These are phyloP conservation scores for Hucho hucho DNA, from an alignment of 2,113 vertebrate genomes.

Conservation along the genomic window DNA sequence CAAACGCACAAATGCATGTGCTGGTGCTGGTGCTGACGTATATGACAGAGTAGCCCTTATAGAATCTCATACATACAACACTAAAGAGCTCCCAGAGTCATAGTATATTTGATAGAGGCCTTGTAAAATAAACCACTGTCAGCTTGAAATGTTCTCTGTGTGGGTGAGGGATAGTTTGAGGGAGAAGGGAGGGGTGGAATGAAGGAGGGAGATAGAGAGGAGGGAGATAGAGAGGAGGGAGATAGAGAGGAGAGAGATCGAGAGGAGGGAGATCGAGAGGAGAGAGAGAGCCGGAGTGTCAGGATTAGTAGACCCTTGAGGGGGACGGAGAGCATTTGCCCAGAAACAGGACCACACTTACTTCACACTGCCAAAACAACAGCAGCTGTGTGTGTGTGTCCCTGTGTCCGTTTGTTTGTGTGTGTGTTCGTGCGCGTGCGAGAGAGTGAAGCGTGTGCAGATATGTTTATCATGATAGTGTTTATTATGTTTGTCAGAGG, in stretches of 20 bases:
- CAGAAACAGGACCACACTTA: constrained; percentile 37
- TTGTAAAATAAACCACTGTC: constrained; percentile 41
- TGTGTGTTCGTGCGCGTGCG: not conserved
- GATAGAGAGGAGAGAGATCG: not conserved
- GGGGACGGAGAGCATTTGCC: constrained; percentile 48
- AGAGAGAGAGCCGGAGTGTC: constrained; percentile 18
- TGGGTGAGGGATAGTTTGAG: not conserved
- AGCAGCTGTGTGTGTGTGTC: constrained; percentile 25
- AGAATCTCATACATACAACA: constrained; percentile 16
- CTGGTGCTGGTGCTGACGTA: no score
- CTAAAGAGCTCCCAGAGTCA: constrained; percentile 22
- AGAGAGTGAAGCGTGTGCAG: not conserved
- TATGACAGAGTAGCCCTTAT: constrained; percentile 2
- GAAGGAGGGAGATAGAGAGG: no score
- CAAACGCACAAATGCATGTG: no score
- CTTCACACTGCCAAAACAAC: constrained; percentile 24
- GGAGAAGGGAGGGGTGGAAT: not conserved
- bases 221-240: not conserved
- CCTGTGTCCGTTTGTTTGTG: not conserved
- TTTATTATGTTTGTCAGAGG: constrained; percentile 59
- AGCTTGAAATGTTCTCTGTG: constrained; percentile 15
- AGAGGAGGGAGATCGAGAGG: not conserved
- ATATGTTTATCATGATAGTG: constrained; percentile 51
- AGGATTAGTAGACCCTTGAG: constrained; percentile 36
- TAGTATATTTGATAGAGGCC: constrained; percentile 10